A percentile compares a stretch with the other conserved stretches of the same genome.
Evolutionary conservation across 2,797 vertebrate species (phyloP).

Genomic region (Mus spretus): DNA sequence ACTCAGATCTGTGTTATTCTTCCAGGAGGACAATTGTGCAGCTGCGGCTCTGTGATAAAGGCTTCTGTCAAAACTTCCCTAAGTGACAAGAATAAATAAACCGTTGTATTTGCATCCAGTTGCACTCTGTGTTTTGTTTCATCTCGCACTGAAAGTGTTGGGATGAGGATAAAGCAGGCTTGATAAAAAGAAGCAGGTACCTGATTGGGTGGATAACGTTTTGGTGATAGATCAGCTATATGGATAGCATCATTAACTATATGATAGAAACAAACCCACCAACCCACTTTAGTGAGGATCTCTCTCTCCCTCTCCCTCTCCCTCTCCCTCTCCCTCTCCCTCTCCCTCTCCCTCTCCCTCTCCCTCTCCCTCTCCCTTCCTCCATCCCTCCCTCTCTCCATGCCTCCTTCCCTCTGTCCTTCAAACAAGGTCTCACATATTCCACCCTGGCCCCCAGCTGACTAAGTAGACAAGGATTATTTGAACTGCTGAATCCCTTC

Average conservation of each 20-base stretch:
- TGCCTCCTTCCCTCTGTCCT: too few species aligned
- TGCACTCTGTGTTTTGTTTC: conserved; percentile 84
- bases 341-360: too few species aligned
- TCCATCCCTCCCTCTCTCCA: not conserved
- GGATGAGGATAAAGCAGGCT: not conserved
- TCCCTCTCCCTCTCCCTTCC: not conserved
- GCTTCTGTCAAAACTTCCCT: conserved; percentile 86
- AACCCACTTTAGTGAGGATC: not conserved
- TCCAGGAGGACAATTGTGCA: conserved; percentile 88
- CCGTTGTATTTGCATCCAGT: conserved; percentile 85
- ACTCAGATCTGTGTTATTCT: conserved; percentile 88
- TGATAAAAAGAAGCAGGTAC: conserved; percentile 68
- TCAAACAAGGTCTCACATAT: not conserved
- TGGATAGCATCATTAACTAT: conserved; percentile 60
- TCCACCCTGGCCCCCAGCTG: not conserved
- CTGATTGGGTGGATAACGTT: conserved; percentile 80
- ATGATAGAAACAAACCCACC: conserved; percentile 29
- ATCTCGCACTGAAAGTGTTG: conserved; percentile 73
- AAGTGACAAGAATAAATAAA: conserved; percentile 82
- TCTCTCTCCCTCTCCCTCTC: too few species aligned
- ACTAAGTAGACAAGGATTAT: not conserved
- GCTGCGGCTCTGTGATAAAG: conserved; percentile 89
- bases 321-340: too few species aligned
- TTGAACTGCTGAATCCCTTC: not conserved
- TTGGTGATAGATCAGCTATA: conserved; percentile 63